These are phyloP conservation scores for Caiman crocodilus DNA, from an alignment of 2,797 vertebrate species.

Conservation along the genomic window DNA sequence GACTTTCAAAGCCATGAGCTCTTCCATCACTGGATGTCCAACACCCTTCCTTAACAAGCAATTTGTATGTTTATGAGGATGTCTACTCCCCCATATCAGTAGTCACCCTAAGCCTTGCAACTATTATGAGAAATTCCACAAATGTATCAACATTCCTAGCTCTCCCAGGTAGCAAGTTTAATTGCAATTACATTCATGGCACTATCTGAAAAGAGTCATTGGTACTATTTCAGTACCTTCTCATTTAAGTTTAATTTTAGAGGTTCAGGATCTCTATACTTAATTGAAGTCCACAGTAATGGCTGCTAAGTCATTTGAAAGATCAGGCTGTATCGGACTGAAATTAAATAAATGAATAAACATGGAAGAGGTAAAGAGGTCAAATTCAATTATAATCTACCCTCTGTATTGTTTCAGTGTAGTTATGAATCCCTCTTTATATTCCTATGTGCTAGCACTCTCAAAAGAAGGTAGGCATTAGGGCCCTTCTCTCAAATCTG, in stretches of 20 bases:
- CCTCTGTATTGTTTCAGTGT: not conserved
- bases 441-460: not conserved
- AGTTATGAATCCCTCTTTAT: not conserved
- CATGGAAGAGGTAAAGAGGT: not conserved
- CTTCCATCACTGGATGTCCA: not conserved
- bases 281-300: not conserved
- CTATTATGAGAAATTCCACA: not conserved
- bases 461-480: not conserved
- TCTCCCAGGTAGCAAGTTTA: not conserved
- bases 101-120: not conserved
- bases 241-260: not conserved
- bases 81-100: not conserved
- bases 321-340: not conserved
- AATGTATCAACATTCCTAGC: not conserved
- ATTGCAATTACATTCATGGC: not conserved
- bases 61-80: not conserved
- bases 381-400: not conserved
- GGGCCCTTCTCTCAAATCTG: not conserved
- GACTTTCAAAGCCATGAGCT: not conserved
- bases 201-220: not conserved
- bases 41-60: not conserved
- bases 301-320: not conserved
- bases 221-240: not conserved
- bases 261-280: not conserved
- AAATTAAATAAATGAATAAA: not conserved